Evolutionary conservation across 2,113 vertebrate genomes (phyloP).

Genomic region (Sinocyclocheilus maitianheensis): DNA sequence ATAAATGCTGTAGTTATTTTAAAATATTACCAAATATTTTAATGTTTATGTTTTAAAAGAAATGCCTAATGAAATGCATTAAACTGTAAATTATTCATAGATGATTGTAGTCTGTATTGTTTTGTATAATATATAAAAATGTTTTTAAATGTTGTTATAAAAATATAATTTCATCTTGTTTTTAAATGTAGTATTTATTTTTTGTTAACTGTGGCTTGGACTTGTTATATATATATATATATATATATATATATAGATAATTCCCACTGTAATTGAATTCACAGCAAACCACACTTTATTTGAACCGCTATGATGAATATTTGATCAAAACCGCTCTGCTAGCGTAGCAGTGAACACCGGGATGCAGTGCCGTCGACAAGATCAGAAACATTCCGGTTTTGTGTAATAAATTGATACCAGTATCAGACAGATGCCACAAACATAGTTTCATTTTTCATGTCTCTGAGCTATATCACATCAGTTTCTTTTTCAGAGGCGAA

Average conservation of each 20-base stretch:
- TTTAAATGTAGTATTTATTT: no score
- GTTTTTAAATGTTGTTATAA: no score
- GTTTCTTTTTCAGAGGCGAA: neutral
- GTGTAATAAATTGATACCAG: conserved; percentile 18
- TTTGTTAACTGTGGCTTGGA: no score
- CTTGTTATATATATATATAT: neutral
- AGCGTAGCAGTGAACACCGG: neutral
- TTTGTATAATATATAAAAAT: no score
- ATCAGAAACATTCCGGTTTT: conserved; percentile 17
- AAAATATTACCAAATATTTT: no score
- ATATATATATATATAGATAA: no score
- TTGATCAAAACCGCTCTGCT: conserved; percentile 38
- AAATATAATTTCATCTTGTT: no score
- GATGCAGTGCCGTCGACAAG: conserved; percentile 10
- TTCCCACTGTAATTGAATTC: conserved; percentile 9
- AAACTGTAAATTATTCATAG: no score
- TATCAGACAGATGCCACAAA: conserved; percentile 30
- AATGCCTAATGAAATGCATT: no score
- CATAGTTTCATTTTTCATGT: conserved; percentile 12
- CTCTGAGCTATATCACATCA: conserved; percentile 7
- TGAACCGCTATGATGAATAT: conserved; percentile 39
- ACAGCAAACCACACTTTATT: conserved; percentile 24
- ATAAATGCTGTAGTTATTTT: no score
- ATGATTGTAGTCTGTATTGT: no score
- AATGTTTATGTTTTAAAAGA: no score